phyloP scores from a whole-genome alignment of 2,888 invertebrate genomes.

The Axea sp. region DNA sequence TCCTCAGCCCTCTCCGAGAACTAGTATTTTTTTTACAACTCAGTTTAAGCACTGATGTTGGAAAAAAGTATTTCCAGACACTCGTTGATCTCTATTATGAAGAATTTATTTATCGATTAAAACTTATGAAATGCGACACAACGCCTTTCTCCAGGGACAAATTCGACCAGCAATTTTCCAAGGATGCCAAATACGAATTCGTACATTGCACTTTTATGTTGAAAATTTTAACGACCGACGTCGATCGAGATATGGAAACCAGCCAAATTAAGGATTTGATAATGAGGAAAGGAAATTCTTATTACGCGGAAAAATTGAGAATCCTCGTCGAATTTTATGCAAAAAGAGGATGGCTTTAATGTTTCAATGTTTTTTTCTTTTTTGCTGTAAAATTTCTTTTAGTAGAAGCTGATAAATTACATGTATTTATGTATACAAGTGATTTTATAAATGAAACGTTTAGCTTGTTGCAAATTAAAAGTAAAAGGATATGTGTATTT shows the following conservation, averaged over 20 bases:
- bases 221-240: conserved; percentile 68
- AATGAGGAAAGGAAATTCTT: conserved; percentile 6
- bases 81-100: conserved; percentile 81
- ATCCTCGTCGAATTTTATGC: background rate
- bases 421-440: too few relatives aligned
- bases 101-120: conserved; percentile 79
- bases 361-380: background rate
- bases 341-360: conserved; percentile 25
- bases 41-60: conserved; percentile 79
- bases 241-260: conserved; percentile 14
- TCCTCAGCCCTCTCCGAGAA: conserved; percentile 81
- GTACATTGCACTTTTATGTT: conserved; percentile 69
- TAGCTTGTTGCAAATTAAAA: too few relatives aligned
- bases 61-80: conserved; percentile 80
- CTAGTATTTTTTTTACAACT: conserved; percentile 82
- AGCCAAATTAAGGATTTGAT: conserved; percentile 32
- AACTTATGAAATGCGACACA: conserved; percentile 76
- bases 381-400: too few relatives aligned
- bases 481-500: too few relatives aligned
- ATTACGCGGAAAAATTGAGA: conserved; percentile 6
- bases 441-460: too few relatives aligned
- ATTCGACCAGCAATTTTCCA: conserved; percentile 66
- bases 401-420: too few relatives aligned
- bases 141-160: conserved; percentile 60
- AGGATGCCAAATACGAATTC: conserved; percentile 68